Base-by-base conservation (phyloP, 2,888 invertebrate genomes). In the Callyntrura sp. region DNA sequence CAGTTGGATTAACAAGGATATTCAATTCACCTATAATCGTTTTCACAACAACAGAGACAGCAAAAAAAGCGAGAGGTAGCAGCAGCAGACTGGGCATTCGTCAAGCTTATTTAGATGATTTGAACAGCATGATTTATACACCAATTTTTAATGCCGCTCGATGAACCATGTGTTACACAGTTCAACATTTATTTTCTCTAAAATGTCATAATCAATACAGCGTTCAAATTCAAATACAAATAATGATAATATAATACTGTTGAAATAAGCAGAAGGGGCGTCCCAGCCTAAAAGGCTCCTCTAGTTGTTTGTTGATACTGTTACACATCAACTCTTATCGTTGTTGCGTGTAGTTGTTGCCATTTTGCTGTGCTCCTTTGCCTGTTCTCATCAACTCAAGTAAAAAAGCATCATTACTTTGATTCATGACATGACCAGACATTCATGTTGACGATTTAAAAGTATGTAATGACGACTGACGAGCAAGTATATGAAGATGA, bases 381-480 rank as follows among this genome's bases (percentile, higher is more conserved):
- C 73, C 76, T 85, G 43, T 76, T 78, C 85, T 48, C 65, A 65
- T 78, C 76, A 85, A 78, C 12, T 65, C 25, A 25, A 85, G 57
- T 65, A 20, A 60, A 62, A 78, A 85, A 65, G 43, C 35, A 78
- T 85, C 60, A 55, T 85, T 85, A 51, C n/a, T 35, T 76, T 45
- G 78, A 78, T 62, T 85, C 78, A 85, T 85, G 76, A 65, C 85
- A 85, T 62, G 85, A 78, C 43, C 28, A 84, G 84, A 76, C 60
- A 73, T 43, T 73, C 60, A 73, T 85, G 65, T 25, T 62, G 85
- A 85, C 78, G 48, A 78, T 85, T 85, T 78, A 23, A 85, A 85
- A 76, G 73, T 45, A 70, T 78, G 55, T 55, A 79, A 85, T 85
- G 85, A 85, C 48, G 51, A 79, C 76, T 85, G 85, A 85, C 48